These are phyloP conservation scores for Kradibia gibbosae DNA, from an alignment of 1,140 invertebrate genomes.

Conservation along the genomic window DNA sequence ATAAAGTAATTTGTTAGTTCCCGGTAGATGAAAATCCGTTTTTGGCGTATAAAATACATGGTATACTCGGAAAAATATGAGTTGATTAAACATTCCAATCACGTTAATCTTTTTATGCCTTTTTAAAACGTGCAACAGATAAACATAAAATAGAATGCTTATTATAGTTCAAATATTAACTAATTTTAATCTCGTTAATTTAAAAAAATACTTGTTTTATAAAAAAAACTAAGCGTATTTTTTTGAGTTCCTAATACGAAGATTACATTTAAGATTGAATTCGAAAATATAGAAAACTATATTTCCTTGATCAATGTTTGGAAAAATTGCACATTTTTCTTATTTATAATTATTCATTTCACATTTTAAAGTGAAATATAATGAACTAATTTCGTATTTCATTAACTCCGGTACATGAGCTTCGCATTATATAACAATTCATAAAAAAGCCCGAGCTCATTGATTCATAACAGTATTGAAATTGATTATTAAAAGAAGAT, in stretches of 20 bases:
- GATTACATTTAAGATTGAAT: neutral
- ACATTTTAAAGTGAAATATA: no score
- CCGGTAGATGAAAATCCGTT: neutral
- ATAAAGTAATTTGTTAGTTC: constrained; percentile 11
- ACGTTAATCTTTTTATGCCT: neutral
- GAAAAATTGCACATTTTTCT: no score
- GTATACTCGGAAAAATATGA: no score
- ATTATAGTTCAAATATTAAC: neutral
- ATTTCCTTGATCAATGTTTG: constrained; percentile 10
- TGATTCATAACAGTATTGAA: no score
- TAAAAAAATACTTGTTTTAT: neutral
- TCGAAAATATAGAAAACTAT: neutral
- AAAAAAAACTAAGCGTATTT: neutral
- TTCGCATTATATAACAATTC: no score
- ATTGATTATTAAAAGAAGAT: no score
- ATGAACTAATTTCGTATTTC: no score
- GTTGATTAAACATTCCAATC: neutral
- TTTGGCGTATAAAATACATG: neutral
- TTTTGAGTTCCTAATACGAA: neutral
- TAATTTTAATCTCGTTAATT: neutral
- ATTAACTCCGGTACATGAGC: no score
- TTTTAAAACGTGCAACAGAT: neutral
- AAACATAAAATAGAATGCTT: neutral
- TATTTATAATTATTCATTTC: no score
- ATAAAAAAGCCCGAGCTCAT: no score